Evolutionary conservation across 2,888 invertebrate genomes (phyloP), one percentile per base, ranked within the genome.

Genomic region (Spodoptera littoralis): DNA sequence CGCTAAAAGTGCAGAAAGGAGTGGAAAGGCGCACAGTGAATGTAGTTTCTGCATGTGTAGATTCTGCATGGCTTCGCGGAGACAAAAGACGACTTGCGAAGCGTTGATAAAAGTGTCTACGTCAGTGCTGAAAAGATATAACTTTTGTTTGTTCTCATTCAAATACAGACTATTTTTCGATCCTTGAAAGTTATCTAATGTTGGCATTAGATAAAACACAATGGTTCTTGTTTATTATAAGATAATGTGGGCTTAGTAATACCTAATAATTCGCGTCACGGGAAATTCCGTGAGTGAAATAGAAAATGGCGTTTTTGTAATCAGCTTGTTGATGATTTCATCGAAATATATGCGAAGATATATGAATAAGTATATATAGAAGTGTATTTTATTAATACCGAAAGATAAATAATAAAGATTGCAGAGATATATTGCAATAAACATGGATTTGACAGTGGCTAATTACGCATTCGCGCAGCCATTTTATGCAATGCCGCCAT

Each of bases 121-220:
- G 0, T 81, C 87, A 45, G 94, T 94, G 2, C 77, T 94, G 41
- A 93, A 94, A 84, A 77, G 91, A 80, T 94, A 94, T 83, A 94
- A 90, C 80, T 94, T 88, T 82, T 94, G 94, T 81, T 88, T 94
- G 41, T 90, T 90, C 85, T 91, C 92, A 30, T 94, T 94, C 73
- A 94, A 94, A 74, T 94, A 92, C 76, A 91, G 88, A 89, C 84
- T 83, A 46, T 84, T 88, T 57, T 86, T 83, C 77, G 88, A 89
- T 70, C 84, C 83, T 45, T 84, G 85, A 85, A 79, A 65, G 51
- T 60, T 57, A 60, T 60, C 62, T 73, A 76, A 70, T 65, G 65
- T 76, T 78, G 65, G 75, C 54, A 54, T 59, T 67, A 76, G 79
- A 75, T 72, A 77, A 73, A 61, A 53, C 43, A 75, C 59, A 73